phyloP scores from a whole-genome alignment of 2,888 invertebrate species.

The Sarcophaga rosellei region DNA sequence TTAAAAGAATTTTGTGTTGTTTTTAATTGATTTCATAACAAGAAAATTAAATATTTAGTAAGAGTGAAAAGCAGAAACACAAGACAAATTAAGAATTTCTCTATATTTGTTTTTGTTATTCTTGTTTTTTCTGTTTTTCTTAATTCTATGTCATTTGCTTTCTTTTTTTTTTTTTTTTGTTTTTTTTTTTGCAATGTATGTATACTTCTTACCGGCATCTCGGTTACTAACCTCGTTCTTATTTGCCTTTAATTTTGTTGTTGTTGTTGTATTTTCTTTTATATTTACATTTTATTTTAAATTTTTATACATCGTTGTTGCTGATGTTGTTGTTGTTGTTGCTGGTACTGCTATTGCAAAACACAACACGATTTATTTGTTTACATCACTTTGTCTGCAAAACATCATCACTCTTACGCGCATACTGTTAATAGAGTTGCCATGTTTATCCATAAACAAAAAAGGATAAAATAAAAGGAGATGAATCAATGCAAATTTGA shows the following conservation, averaged over 20 bases:
- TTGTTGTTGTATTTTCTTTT: not conserved
- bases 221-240: conserved; percentile 65
- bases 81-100: conserved; percentile 33
- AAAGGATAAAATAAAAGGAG: not conserved
- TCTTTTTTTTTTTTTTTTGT: not conserved
- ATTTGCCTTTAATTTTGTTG: conserved; percentile 31
- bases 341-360: conserved; percentile 3
- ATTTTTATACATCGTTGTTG: not conserved
- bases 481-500: not conserved
- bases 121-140: not conserved
- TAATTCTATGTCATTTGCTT: not conserved
- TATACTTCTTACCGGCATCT: conserved; percentile 60
- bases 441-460: not conserved
- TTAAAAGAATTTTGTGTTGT: not conserved
- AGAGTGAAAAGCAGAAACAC: not conserved
- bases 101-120: not conserved
- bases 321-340: not conserved
- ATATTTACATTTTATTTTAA: conserved; percentile 11
- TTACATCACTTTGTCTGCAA: conserved; percentile 48
- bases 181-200: conserved; percentile 45
- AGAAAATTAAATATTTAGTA: not conserved
- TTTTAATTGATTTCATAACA: conserved; percentile 15
- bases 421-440: not conserved
- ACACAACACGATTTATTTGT: conserved; percentile 46
- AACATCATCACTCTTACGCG: not conserved